A percentile compares a stretch with the other conserved stretches of the same genome.
These are phyloP conservation scores for Villa cingulata DNA, from an alignment of 2,888 invertebrate species.

Conservation along the genomic window DNA sequence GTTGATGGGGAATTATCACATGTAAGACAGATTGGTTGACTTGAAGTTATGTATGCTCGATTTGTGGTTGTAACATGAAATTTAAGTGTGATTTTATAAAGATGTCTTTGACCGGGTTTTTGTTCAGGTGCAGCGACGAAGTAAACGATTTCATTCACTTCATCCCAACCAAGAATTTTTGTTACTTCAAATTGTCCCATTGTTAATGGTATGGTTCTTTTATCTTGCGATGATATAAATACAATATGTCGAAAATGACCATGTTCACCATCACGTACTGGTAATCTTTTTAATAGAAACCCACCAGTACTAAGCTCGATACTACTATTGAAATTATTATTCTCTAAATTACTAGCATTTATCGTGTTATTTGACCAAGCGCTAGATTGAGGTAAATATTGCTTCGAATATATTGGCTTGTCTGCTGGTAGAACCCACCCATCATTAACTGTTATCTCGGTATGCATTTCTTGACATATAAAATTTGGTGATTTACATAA, in stretches of 20 bases:
- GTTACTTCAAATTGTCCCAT: constrained; percentile 64
- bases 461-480: constrained; percentile 54
- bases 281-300: constrained; percentile 40
- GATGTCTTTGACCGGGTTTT: constrained; percentile 65
- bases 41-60: constrained; percentile 34
- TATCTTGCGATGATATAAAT: constrained; percentile 34
- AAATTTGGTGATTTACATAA: constrained; percentile 60
- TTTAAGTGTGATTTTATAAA: constrained; percentile 53
- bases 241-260: constrained; percentile 47
- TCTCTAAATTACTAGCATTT: not conserved
- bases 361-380: not conserved
- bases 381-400: not conserved
- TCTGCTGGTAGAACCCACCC: constrained; percentile 35
- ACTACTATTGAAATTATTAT: not conserved
- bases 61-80: constrained; percentile 35
- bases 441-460: constrained; percentile 35
- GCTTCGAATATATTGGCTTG: constrained; percentile 28
- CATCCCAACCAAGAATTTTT: constrained; percentile 63
- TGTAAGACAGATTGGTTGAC: constrained; percentile 34
- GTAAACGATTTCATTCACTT: constrained; percentile 57
- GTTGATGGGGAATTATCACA: constrained; percentile 33
- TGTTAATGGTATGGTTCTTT: constrained; percentile 41
- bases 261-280: constrained; percentile 47
- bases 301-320: constrained; percentile 20
- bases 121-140: constrained; percentile 67